A percentile compares a stretch with the other conserved stretches of the same genome.
Evolutionary conservation across 2,113 vertebrate species (phyloP).

Genomic region (Brachyhypopomus occidentalis): DNA sequence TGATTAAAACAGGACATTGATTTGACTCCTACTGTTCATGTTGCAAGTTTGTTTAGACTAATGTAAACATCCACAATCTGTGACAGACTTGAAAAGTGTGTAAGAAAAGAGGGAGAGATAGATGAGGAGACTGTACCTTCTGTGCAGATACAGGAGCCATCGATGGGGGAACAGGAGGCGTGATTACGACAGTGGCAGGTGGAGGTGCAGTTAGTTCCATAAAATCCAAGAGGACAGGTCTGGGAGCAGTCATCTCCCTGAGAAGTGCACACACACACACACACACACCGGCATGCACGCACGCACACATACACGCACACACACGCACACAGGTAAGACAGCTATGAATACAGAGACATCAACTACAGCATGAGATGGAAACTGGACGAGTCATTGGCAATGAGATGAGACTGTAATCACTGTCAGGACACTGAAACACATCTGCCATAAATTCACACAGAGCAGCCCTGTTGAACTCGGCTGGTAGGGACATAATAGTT

Average conservation of each 20-base stretch:
- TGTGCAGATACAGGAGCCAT: conserved; percentile 90
- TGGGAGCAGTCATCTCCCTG: conserved; percentile 89
- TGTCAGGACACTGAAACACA: background rate
- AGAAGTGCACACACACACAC: conserved; percentile 51
- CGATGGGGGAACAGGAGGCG: conserved; percentile 84
- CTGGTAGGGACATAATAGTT: conserved; percentile 10
- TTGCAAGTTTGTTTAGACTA: conserved; percentile 28
- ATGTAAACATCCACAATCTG: conserved; percentile 35
- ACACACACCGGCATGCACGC: background rate
- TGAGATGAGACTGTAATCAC: background rate
- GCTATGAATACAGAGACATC: conserved; percentile 11
- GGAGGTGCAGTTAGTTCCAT: conserved; percentile 86
- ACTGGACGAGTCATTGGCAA: background rate
- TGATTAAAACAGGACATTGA: conserved; percentile 27
- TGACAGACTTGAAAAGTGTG: background rate
- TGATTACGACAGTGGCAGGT: conserved; percentile 88
- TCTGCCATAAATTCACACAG: background rate
- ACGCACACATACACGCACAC: conserved; percentile 48
- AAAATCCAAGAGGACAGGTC: conserved; percentile 82
- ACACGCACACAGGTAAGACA: conserved; percentile 35
- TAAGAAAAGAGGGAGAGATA: conserved; percentile 1
- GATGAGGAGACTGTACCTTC: conserved; percentile 79
- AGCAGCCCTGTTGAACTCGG: background rate
- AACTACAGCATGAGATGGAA: background rate
- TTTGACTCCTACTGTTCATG: conserved; percentile 34